Evolutionary conservation across 2,797 vertebrate genomes (phyloP), one percentile per base, ranked within the genome.

Genomic region (Cephalopachus bancanus): DNA sequence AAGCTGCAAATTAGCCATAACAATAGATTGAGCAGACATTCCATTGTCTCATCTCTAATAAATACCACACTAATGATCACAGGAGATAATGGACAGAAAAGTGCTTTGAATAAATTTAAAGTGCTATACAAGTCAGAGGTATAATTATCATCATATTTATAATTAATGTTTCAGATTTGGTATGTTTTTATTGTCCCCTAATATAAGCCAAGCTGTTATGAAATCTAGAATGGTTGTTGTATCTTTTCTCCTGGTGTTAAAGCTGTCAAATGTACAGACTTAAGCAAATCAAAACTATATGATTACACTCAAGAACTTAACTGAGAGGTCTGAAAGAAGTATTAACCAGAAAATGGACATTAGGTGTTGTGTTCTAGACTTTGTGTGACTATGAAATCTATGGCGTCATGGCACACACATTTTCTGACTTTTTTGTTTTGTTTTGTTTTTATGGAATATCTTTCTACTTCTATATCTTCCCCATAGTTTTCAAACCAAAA

Each of bases 1-100:
- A 74, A 85, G 53, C 79, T 67, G 59, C 55, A 96, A 87, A 96
- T 81, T 87, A 83, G 49, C 44, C 14, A 10, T 92, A 89, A 65
- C 91, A 84, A 60, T 85, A 93, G 86, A 83, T 79, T 30, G 37
- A 90, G 55, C 71, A 81, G 76, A 85, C 64, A 57, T 84, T 87
- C 53, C 59, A 30, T 94, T 97, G 87, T 76, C 89, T 95, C 67
- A 60, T 80, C 24, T 55, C 87, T 92, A 72, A 94, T 92, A 94
- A 96, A 91, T 72, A 74, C 79, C 78, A 74, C 81, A 57, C 37
- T 88, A 92, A 89, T 71, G 84, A 94, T 67, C 79, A 79, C 55
- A 83, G 75, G 88, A 95, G 67, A 64, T 91, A 97, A 93, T 93
- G 93, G 94, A 75, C 90, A 67, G 51, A 93, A 81, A 60, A 96